phyloP scores from a whole-genome alignment of 2,113 vertebrate species.

The Gnathonemus echidnorhynchus region DNA sequence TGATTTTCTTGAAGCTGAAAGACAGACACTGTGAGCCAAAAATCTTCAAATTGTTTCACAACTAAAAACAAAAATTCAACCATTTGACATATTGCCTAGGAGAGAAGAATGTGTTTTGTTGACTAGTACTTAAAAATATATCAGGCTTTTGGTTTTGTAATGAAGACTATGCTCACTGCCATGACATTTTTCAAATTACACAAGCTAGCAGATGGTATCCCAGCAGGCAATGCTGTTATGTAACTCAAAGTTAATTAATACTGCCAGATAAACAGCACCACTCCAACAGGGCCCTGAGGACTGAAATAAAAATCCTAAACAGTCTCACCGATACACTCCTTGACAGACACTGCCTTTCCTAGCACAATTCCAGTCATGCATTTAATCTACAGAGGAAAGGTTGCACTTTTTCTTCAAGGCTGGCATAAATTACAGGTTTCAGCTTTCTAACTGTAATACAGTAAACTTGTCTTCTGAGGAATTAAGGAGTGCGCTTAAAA shows the following conservation, averaged over 20 bases:
- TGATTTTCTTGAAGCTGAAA: constrained; percentile 98
- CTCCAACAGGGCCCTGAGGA: constrained; percentile 16
- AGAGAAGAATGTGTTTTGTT: neutral
- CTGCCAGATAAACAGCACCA: constrained; percentile 32
- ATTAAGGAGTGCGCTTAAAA: neutral
- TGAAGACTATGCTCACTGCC: neutral
- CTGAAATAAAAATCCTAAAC: constrained; percentile 12
- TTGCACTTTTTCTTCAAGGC: neutral
- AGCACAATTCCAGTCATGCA: neutral
- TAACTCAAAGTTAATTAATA: constrained; percentile 43
- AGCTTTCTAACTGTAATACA: neutral
- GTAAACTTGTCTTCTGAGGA: neutral
- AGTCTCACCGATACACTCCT: constrained; percentile 11
- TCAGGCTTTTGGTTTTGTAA: constrained; percentile 4
- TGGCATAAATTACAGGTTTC: neutral
- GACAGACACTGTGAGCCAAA: constrained; percentile 17
- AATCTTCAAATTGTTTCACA: neutral
- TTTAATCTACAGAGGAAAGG: neutral
- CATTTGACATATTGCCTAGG: constrained; percentile 1
- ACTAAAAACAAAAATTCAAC: neutral
- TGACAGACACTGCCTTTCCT: neutral
- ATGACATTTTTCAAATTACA: constrained; percentile 22
- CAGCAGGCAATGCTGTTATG: constrained; percentile 41
- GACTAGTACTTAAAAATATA: neutral
- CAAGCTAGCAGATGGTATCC: constrained; percentile 51